Evolutionary conservation across 2,797 vertebrate species (phyloP).

Genomic region (Pipistrellus kuhlii): DNA sequence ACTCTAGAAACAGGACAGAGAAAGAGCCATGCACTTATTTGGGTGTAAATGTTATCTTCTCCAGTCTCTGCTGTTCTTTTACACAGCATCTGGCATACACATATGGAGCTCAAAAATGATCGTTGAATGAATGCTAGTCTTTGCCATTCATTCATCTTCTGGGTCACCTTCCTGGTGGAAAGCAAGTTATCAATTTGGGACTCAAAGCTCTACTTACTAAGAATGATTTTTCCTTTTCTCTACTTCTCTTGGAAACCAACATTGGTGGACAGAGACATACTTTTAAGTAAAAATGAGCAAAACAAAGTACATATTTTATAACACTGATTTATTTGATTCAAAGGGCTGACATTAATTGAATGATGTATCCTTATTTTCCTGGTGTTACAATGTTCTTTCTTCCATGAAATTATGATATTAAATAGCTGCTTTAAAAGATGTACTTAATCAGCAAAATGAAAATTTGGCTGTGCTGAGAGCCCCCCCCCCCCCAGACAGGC

Average conservation of each 20-base stretch:
- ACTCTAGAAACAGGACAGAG: not conserved
- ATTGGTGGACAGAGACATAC: not conserved
- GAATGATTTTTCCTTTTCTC: not conserved
- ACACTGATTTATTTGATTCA: not conserved
- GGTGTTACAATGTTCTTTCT: constrained; percentile 1
- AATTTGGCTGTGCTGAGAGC: not conserved
- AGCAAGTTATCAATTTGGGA: not conserved
- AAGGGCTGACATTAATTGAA: not conserved
- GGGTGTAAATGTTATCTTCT: not conserved
- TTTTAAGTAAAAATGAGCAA: constrained; percentile 40
- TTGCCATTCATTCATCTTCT: not conserved
- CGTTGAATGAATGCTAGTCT: not conserved
- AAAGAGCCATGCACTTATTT: not conserved
- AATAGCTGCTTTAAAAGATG: not conserved
- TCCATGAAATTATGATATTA: constrained; percentile 29
- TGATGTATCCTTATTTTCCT: not conserved
- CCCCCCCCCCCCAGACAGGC: not conserved
- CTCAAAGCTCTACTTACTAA: not conserved
- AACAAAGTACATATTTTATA: not conserved
- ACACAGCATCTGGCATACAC: not conserved
- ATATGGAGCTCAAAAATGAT: not conserved
- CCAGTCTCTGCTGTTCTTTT: not conserved
- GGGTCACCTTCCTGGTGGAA: not conserved
- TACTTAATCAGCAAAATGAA: constrained; percentile 59
- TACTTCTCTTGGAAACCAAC: not conserved